Base-by-base conservation (phyloP, 1,140 invertebrate genomes). In the Tribolium castaneum region DNA sequence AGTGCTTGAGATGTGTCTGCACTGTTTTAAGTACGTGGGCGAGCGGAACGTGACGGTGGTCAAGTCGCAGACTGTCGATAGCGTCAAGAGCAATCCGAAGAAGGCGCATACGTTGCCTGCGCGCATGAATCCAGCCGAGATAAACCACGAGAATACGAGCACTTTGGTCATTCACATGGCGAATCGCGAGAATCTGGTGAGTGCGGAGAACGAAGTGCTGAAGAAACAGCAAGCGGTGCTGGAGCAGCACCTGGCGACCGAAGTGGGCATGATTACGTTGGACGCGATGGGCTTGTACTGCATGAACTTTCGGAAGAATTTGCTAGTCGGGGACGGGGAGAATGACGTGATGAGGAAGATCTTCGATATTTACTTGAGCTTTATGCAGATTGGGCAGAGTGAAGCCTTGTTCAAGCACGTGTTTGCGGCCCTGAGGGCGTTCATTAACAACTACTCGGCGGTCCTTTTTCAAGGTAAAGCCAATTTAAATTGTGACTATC, bases 1-100 rank as follows among this genome's bases (percentile, higher is more conserved):
- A 70, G 88, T 96, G 51, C 87, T 97, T 70, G 94, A 96, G 86
- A 90, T 96, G 84, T 95, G 94, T 82, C 87, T 97, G 19, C 90
- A 96, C 86, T 94, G 97, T 84, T 98, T 98, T 83, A 94, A 94
- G 81, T 98, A 98, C 84, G 88, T 92, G 12, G 97, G 97, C 3
- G 93, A 93, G 76, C 92, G 94, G 83, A 93, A 93, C 83, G 87
- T 88, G 45, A 86, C 84, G 19, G 80, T 82, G 6, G 80, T 80
- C 78, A 87, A 88, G 85, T 54, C 70, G 13, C 86, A 87, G 3
- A 87, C 87, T 76, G 76, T 84, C 78, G 90, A 87, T 80, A 88
- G 86, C 74, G 88, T 86, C 10, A 90, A 90, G 81, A 84, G 82
- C 13, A 90, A 89, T 77, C 88, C 91, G 1, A 87, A 87, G 6